Evolutionary conservation across 2,797 vertebrate genomes (phyloP), one percentile per base, ranked within the genome.

Genomic region (Rhodeus uyekii): DNA sequence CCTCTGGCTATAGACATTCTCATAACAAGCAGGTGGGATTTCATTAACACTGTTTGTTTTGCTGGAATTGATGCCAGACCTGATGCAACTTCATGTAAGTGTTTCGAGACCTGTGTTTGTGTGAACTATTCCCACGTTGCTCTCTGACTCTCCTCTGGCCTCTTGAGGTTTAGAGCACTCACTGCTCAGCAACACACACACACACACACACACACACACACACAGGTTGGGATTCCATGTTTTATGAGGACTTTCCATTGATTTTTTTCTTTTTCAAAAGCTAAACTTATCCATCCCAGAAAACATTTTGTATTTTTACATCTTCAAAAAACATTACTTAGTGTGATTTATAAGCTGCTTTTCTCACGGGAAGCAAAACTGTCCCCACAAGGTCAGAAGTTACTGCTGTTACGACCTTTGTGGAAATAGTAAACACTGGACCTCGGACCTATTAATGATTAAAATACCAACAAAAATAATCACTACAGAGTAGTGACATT

Each of bases 1-100:
- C 44, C 75, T 83, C 64, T 29, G 80, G 81, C 65, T 67, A 64
- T 27, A 80, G 39, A 65, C 48, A 36, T 74, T 65, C 75, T 75
- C 91, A 88, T 89, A 92, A 92, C 89, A 90, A 93, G 92, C 93
- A 92, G 90, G 90, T 90, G 94, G 93, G 93, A 94, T 95, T 95
- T 94, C 92, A 95, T 95, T 94, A 94, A 91, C 91, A 92, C 79
- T 91, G 92, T 94, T 94, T 94, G 92, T 94, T 95, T 95, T 94
- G 89, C 91, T 89, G 86, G 89, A 83, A 88, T 86, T 91, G 91
- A 90, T 86, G 75, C 38, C 82, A 89, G 90, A 92, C 93, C 94
- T 95, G 95, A 95, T 90, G 94, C 94, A 95, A 95, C 78, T 90
- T 90, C 90, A 82, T 34, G 94, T 92, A 95, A 95, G 90, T 89